Evolutionary conservation across 2,797 vertebrate species (phyloP).

Genomic region (Hyperoplus lanceolatus): DNA sequence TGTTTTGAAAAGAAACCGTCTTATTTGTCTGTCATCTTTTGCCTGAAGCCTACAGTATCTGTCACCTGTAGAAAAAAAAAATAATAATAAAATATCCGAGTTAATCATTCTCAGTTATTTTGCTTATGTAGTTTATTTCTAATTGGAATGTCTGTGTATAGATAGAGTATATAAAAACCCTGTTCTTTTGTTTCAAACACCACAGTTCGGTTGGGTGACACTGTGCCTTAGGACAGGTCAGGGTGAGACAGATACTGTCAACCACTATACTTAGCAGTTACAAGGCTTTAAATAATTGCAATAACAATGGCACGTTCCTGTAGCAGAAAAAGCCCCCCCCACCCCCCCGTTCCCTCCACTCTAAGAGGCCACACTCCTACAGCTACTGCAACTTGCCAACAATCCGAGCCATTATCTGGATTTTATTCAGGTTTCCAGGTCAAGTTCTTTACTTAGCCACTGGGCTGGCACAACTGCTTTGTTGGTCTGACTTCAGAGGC

Average conservation of each 20-base stretch:
- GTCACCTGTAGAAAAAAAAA: background rate
- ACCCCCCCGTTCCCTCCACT: background rate
- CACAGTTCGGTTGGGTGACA: background rate
- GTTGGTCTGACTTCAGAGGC: slow-evolving; percentile 36
- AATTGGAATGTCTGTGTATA: background rate
- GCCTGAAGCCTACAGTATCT: background rate
- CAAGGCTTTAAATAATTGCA: slow-evolving; percentile 23
- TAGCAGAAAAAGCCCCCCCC: background rate
- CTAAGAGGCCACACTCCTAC: slow-evolving; percentile 36
- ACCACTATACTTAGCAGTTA: slow-evolving; percentile 14
- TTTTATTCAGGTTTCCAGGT: slow-evolving; percentile 46
- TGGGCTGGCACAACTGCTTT: slow-evolving; percentile 8
- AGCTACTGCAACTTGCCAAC: slow-evolving; percentile 38
- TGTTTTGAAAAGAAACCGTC: too few relatives aligned
- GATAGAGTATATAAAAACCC: background rate
- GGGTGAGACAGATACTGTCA: slow-evolving; percentile 27
- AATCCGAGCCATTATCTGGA: slow-evolving; percentile 36
- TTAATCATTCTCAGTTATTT: background rate
- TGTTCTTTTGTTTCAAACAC: background rate
- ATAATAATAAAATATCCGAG: too few relatives aligned
- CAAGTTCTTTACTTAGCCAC: slow-evolving; percentile 32
- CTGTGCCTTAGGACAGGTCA: slow-evolving; percentile 14
- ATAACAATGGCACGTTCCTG: slow-evolving; percentile 17
- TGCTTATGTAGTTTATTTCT: background rate
- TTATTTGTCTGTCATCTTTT: too few relatives aligned